Evolutionary conservation across 2,113 vertebrate genomes (phyloP).

Genomic region (Thalassarche chlororhynchos): DNA sequence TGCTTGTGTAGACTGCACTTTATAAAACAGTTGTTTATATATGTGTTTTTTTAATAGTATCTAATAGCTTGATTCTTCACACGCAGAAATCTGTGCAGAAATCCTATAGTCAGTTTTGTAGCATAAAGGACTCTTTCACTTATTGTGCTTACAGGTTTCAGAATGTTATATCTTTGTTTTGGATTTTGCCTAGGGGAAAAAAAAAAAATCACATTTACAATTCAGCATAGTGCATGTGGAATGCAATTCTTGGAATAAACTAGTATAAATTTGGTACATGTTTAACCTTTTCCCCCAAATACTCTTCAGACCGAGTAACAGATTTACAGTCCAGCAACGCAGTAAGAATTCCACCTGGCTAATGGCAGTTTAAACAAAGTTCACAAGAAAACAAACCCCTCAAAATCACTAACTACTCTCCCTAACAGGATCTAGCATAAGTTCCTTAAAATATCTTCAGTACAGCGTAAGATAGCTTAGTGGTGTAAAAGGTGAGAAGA

Average conservation of each 20-base stretch:
- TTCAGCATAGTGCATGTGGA: slow-evolving; percentile 1
- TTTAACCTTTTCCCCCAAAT: slow-evolving; percentile 52
- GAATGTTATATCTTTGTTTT: slow-evolving; percentile 7
- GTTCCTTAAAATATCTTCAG: background rate
- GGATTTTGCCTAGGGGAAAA: background rate
- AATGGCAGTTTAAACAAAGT: slow-evolving; percentile 2
- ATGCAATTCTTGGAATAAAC: slow-evolving; percentile 48
- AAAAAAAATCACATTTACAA: background rate
- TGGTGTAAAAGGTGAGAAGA: background rate
- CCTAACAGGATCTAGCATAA: background rate
- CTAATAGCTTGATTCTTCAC: background rate
- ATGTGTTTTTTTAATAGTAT: background rate
- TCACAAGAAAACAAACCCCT: background rate
- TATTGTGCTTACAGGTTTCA: background rate
- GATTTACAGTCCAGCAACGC: slow-evolving; percentile 33
- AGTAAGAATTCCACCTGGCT: slow-evolving; percentile 31
- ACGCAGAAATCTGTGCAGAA: background rate
- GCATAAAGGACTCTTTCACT: background rate
- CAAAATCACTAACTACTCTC: background rate
- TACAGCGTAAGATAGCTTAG: background rate
- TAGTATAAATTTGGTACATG: background rate
- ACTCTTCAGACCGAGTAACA: background rate
- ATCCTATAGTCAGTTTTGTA: background rate
- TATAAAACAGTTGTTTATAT: background rate
- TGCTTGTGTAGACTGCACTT: background rate